phyloP scores from a whole-genome alignment of 2,797 vertebrate species.

The Ataeniobius toweri region DNA sequence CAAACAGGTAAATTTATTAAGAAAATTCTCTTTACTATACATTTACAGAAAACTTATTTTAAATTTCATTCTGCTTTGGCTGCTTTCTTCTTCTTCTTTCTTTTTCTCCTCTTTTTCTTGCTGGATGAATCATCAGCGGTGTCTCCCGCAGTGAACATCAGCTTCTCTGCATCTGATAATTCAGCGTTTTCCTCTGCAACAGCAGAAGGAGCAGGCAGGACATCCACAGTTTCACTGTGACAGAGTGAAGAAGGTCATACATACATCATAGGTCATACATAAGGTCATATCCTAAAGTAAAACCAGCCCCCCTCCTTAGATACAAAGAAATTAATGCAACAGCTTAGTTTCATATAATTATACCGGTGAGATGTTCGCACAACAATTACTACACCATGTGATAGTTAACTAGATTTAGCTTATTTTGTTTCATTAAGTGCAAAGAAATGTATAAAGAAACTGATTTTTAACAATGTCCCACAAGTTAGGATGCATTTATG shows the following conservation, averaged over 20 bases:
- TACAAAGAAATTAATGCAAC: neutral
- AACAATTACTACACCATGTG: neutral
- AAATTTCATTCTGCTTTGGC: constrained; percentile 23
- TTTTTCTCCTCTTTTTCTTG: constrained; percentile 59
- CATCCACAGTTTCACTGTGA: constrained; percentile 26
- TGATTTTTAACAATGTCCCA: neutral
- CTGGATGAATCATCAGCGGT: neutral
- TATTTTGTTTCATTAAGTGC: neutral
- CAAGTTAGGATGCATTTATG: neutral
- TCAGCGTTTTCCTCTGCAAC: constrained; percentile 27
- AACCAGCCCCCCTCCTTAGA: neutral
- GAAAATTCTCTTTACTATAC: constrained; percentile 42
- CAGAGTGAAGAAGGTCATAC: neutral
- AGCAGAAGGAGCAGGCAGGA: neutral
- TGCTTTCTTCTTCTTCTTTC: constrained; percentile 41
- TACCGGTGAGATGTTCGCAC: neutral
- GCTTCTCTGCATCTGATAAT: constrained; percentile 37
- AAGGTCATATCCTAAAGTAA: neutral
- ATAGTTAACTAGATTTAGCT: neutral
- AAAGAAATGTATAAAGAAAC: neutral
- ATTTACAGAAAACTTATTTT: constrained; percentile 17
- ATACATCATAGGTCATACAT: neutral
- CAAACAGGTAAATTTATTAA: neutral
- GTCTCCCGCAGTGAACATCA: constrained; percentile 20
- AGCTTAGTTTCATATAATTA: neutral